Evolutionary conservation across 2,113 vertebrate genomes (phyloP).

Genomic region (Nyctereutes procyonoides): DNA sequence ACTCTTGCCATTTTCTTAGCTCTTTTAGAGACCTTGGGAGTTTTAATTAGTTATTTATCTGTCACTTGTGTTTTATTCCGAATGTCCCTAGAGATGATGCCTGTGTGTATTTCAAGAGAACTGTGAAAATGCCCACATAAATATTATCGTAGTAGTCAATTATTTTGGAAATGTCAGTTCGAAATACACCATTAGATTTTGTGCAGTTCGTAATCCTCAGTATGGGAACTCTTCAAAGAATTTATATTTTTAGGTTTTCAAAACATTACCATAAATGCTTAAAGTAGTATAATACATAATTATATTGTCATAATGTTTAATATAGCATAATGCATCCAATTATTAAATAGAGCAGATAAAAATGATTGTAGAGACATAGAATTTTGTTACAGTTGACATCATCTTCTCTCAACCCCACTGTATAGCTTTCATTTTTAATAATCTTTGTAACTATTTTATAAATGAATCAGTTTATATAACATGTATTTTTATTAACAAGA

Average conservation of each 20-base stretch:
- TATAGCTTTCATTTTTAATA: slow-evolving; percentile 32
- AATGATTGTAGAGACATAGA: neutral
- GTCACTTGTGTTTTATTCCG: slow-evolving; percentile 16
- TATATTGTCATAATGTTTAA: neutral
- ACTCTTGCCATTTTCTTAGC: neutral
- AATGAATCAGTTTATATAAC: neutral
- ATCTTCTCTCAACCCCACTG: neutral
- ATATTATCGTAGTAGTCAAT: neutral
- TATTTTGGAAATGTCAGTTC: slow-evolving; percentile 2
- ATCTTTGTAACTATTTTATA: neutral
- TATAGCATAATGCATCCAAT: neutral
- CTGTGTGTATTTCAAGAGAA: slow-evolving; percentile 4
- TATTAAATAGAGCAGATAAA: neutral
- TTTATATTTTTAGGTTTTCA: neutral
- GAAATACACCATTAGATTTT: neutral
- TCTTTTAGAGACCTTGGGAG: neutral
- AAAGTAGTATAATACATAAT: neutral
- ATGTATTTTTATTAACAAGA: slow-evolving; percentile 5
- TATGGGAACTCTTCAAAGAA: neutral
- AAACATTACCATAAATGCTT: neutral
- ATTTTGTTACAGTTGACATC: neutral
- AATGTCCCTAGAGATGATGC: neutral
- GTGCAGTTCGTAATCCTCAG: neutral
- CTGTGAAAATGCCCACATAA: neutral
- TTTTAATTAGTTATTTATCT: slow-evolving; percentile 31